Evolutionary conservation across 2,113 vertebrate species (phyloP).

Genomic region (Dicrurus megarhynchus): DNA sequence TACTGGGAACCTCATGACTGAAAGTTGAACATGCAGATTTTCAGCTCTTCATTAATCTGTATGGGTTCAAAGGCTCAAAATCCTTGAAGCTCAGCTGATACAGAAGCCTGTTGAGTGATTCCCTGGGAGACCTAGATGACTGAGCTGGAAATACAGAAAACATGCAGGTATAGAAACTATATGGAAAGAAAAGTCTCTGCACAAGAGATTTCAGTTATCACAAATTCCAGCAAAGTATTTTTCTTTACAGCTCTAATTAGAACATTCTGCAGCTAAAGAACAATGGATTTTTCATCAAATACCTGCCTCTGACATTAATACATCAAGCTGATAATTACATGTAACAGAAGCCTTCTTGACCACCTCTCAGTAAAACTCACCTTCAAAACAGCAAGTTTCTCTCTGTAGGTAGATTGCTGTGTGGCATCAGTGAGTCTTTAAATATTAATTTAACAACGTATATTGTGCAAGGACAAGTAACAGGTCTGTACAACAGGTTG

Average conservation of each 20-base stretch:
- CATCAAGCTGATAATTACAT: neutral
- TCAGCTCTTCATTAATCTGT: neutral
- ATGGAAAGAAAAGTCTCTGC: neutral
- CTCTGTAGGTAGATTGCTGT: neutral
- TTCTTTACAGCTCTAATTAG: neutral
- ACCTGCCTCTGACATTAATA: neutral
- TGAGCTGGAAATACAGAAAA: neutral
- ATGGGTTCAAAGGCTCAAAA: neutral
- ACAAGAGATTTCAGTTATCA: neutral
- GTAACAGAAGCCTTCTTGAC: neutral
- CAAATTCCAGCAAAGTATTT: neutral
- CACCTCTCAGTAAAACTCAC: neutral
- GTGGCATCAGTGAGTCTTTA: neutral
- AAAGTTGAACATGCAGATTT: neutral
- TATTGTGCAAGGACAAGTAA: neutral
- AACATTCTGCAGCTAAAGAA: neutral
- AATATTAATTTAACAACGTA: neutral
- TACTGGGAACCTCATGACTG: neutral
- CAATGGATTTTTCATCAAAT: neutral
- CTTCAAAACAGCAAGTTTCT: slow-evolving; percentile 6
- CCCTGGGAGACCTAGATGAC: neutral
- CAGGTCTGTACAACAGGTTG: neutral
- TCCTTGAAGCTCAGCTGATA: neutral
- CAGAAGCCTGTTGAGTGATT: neutral
- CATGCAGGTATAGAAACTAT: neutral